A percentile compares a stretch with the other conserved stretches of the same genome.
Conservation (phyloP, 2,888 invertebrate genomes). For the Acrobeloides nanus region DNA sequence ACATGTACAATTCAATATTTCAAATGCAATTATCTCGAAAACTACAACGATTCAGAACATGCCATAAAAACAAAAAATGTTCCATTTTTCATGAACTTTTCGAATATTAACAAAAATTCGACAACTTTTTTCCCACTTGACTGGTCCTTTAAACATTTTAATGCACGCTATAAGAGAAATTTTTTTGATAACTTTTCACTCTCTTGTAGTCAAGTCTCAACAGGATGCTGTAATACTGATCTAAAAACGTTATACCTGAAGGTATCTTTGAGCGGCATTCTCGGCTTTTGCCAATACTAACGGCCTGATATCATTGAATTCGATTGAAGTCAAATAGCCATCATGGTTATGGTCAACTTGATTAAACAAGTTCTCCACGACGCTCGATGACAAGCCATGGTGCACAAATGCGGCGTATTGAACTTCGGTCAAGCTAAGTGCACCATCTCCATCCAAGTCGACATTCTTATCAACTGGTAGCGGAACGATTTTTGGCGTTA, state of each 20-base stretch:
- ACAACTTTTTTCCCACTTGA: no score
- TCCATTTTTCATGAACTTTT: no score
- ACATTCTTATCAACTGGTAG: slow-evolving; percentile 41
- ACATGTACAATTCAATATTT: no score
- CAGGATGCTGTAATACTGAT: not conserved
- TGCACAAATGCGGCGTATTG: slow-evolving; percentile 51
- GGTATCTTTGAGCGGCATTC: slow-evolving; percentile 45
- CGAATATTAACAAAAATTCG: no score
- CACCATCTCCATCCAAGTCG: slow-evolving; percentile 46
- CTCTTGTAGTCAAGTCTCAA: not conserved
- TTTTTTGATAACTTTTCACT: not conserved
- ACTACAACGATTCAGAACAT: no score
- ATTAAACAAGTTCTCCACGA: slow-evolving; percentile 46
- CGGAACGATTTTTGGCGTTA: slow-evolving; percentile 12
- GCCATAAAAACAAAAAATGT: no score
- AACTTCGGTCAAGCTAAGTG: slow-evolving; percentile 41
- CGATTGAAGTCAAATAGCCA: slow-evolving; percentile 26
- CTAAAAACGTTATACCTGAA: slow-evolving; percentile 23
- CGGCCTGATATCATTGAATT: slow-evolving; percentile 46
- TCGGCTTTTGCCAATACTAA: slow-evolving; percentile 49
- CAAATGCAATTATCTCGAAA: no score
- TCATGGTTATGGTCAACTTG: slow-evolving; percentile 33
- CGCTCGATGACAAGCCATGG: slow-evolving; percentile 48
- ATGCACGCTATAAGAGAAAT: not conserved
- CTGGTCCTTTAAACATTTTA: no score